These are phyloP conservation scores for Helogale parvula DNA, from an alignment of 2,113 vertebrate genomes.

Conservation along the genomic window DNA sequence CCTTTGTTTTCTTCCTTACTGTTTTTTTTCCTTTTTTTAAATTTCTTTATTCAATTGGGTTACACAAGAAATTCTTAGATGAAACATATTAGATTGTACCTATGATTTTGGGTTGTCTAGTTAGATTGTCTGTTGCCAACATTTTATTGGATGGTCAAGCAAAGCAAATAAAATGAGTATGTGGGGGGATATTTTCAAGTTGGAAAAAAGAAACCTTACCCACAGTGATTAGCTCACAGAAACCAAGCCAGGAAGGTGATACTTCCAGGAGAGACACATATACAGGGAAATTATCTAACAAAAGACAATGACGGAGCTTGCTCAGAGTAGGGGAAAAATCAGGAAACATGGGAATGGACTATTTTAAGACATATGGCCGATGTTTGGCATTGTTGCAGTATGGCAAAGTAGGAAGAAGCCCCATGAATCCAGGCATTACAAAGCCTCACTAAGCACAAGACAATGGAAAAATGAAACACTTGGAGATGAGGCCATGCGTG, in stretches of 20 bases:
- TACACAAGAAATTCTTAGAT: neutral
- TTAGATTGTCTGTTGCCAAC: neutral
- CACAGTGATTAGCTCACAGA: neutral
- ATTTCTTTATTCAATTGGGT: neutral
- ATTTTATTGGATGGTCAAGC: neutral
- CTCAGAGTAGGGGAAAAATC: neutral
- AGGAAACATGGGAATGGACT: neutral
- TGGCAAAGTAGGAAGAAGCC: neutral
- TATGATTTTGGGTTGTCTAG: neutral
- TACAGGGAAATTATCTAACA: neutral
- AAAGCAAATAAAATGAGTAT: neutral
- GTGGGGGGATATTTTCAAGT: neutral
- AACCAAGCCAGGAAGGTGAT: neutral
- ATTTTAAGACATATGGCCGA: neutral
- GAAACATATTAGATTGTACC: neutral
- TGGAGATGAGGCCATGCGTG: neutral
- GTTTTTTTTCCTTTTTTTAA: accelerated
- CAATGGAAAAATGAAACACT: neutral
- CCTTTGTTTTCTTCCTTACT: neutral
- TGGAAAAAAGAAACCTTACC: neutral
- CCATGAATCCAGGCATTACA: neutral
- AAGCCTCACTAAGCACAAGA: neutral
- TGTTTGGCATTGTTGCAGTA: neutral
- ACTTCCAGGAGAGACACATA: neutral
- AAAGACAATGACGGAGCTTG: neutral